phyloP scores from a whole-genome alignment of 2,888 invertebrate genomes.

The Meiosimyza platycephala region DNA sequence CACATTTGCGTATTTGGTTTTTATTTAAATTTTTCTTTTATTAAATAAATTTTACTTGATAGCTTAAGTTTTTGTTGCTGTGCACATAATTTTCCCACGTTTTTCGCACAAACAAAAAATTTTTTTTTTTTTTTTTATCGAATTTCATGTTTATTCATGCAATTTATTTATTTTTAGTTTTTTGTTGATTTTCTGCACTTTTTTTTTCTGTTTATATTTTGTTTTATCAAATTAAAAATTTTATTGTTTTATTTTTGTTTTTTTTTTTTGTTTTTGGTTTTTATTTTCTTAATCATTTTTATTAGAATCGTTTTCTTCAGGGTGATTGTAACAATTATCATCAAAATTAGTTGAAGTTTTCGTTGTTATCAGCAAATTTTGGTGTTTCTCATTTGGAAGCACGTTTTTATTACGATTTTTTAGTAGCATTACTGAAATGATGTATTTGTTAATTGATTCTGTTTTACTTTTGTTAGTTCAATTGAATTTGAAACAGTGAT shows the following conservation, averaged over 20 bases:
- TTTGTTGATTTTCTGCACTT: conserved; percentile 7
- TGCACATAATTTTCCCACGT: conserved; percentile 17
- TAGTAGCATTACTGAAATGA: too few species aligned
- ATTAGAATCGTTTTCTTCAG: neutral
- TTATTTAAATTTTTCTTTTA: neutral
- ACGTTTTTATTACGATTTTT: too few species aligned
- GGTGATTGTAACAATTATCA: conserved; percentile 38
- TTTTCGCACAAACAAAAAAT: neutral
- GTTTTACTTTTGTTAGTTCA: too few species aligned
- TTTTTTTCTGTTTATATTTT: neutral
- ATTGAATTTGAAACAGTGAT: too few species aligned
- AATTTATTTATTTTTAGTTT: conserved; percentile 7
- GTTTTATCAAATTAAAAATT: neutral
- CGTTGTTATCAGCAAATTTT: conserved; percentile 5
- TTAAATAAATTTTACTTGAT: neutral
- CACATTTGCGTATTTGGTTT: neutral
- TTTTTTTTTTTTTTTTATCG: neutral
- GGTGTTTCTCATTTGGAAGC: too few species aligned
- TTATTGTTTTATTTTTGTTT: too few species aligned
- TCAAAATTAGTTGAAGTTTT: conserved; percentile 32
- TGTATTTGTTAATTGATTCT: too few species aligned
- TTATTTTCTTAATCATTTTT: neutral
- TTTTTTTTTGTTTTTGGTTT: neutral
- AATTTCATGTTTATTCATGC: neutral
- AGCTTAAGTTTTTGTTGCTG: neutral